phyloP scores from a whole-genome alignment of 2,113 vertebrate species.

The Mesembrinibis cayennensis region DNA sequence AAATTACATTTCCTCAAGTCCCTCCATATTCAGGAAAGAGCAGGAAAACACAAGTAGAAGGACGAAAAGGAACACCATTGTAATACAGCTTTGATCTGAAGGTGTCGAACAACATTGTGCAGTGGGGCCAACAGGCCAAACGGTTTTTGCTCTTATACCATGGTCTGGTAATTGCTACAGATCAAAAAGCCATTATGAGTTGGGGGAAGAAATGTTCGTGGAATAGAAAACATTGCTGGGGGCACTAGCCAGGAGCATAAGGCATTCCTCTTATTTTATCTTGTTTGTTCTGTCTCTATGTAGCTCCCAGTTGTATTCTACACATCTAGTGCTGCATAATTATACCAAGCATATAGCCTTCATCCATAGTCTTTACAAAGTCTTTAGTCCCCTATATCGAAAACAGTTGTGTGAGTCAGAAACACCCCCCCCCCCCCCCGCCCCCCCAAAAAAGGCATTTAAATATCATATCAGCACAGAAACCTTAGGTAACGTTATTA shows the following conservation, averaged over 20 bases:
- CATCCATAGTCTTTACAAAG: background rate
- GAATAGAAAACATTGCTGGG: background rate
- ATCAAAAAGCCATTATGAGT: background rate
- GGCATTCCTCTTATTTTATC: background rate
- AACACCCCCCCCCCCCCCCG: background rate
- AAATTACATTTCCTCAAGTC: background rate
- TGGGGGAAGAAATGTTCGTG: background rate
- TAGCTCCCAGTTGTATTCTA: background rate
- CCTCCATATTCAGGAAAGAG: background rate
- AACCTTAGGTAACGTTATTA: background rate
- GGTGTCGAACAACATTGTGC: accelerated
- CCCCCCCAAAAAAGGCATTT: background rate
- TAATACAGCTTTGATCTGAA: background rate
- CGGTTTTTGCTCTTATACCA: accelerated
- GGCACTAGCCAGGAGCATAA: background rate
- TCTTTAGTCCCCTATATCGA: background rate
- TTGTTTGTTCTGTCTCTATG: background rate
- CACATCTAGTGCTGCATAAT: background rate
- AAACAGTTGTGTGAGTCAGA: background rate
- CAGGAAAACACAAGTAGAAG: background rate
- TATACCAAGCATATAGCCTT: background rate
- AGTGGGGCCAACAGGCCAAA: too few relatives aligned
- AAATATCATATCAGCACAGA: background rate
- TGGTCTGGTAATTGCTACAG: background rate
- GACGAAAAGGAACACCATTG: accelerated